Conservation (phyloP, 2,888 invertebrate species). For the Drosophila atroscutellata region DNA sequence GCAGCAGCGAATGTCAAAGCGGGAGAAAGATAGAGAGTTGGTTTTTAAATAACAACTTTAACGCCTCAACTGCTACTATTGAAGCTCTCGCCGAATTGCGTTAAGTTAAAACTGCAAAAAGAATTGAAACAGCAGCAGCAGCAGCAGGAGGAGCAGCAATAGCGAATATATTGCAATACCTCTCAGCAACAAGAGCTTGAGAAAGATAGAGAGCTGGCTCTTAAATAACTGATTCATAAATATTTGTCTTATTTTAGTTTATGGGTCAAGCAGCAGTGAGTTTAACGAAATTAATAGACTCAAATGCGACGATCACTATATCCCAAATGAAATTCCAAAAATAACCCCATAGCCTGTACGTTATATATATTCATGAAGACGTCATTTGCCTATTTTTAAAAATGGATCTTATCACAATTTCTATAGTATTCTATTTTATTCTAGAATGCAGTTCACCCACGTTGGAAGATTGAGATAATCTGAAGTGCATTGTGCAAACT, state of each 20-base stretch:
- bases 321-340: conserved; percentile 39
- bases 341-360: conserved; percentile 17
- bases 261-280: conserved; percentile 44
- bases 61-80: conserved; percentile 25
- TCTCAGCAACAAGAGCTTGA: conserved; percentile 5
- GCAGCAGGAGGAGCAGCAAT: background rate
- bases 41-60: background rate
- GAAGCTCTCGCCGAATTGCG: conserved; percentile 59
- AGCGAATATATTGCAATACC: conserved; percentile 30
- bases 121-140: conserved; percentile 28
- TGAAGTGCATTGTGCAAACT: conserved; percentile 38
- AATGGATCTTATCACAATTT: conserved; percentile 11
- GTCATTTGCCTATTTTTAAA: conserved; percentile 1
- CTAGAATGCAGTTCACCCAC: conserved; percentile 2
- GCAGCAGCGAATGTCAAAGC: background rate
- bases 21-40: background rate
- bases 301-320: conserved; percentile 1
- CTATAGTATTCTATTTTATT: background rate
- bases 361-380: conserved; percentile 10
- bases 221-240: conserved; percentile 31
- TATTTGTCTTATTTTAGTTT: conserved; percentile 35
- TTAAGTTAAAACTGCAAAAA: conserved; percentile 68
- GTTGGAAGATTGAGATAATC: conserved; percentile 12
- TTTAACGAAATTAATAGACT: conserved; percentile 41
- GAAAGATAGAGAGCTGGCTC: conserved; percentile 1